Evolutionary conservation across 1,140 invertebrate species (phyloP).

Genomic region (Eupristina koningsbergeri): DNA sequence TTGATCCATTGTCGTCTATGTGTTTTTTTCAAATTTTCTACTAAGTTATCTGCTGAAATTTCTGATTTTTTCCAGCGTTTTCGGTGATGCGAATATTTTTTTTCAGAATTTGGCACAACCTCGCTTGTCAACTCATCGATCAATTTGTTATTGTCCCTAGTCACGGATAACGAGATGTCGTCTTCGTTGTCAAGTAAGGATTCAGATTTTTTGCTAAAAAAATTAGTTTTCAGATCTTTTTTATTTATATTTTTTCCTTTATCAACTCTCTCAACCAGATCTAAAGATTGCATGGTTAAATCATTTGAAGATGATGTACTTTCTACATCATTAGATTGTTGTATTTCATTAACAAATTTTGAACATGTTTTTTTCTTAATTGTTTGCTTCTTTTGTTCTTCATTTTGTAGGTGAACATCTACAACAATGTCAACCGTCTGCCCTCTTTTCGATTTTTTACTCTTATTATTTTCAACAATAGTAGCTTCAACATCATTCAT

Average conservation of each 20-base stretch:
- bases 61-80: conserved; percentile 59
- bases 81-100: conserved; percentile 42
- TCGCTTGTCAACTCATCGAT: conserved; percentile 45
- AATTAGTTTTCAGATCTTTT: not conserved
- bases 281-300: conserved; percentile 34
- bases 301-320: not conserved
- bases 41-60: conserved; percentile 18
- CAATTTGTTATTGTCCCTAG: not conserved
- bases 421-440: conserved; percentile 61
- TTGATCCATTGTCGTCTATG: conserved; percentile 54
- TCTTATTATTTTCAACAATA: not conserved
- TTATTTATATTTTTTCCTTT: conserved; percentile 16
- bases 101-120: conserved; percentile 48
- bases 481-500: conserved; percentile 25
- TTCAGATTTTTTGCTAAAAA: conserved; percentile 6
- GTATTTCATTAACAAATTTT: not conserved
- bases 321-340: not conserved
- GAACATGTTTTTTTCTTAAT: conserved; percentile 1
- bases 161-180: not conserved
- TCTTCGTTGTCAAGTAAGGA: not conserved
- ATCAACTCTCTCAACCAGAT: conserved; percentile 60
- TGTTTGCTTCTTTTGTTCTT: not conserved
- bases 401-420: conserved; percentile 23
- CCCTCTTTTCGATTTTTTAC: not conserved
- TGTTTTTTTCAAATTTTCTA: conserved; percentile 54